Percentiles rank a stretch among this genome's conserved stretches.
These are phyloP conservation scores for Pyrrhosoma nymphula DNA, from an alignment of 2,888 invertebrate species.

Conservation along the genomic window DNA sequence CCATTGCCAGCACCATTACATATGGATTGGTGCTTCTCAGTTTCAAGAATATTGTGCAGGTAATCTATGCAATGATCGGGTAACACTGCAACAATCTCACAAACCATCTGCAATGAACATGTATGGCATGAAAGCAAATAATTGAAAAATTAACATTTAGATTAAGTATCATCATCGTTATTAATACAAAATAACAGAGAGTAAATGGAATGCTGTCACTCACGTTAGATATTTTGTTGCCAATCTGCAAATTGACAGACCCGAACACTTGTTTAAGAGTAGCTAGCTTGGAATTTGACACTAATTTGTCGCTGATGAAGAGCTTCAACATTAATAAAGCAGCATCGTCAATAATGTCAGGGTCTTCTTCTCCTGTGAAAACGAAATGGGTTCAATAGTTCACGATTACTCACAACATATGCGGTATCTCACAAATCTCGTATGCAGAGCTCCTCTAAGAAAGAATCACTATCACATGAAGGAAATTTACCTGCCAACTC, in stretches of 20 bases:
- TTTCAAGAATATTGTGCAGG: background rate
- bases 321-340: conserved; percentile 82
- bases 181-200: too few species aligned
- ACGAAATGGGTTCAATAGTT: background rate
- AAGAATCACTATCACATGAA: background rate
- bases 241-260: conserved; percentile 79
- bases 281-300: conserved; percentile 81
- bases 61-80: conserved; percentile 23
- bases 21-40: background rate
- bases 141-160: too few species aligned
- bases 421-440: background rate
- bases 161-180: too few species aligned
- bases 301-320: conserved; percentile 82
- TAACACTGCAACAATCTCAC: background rate
- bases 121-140: background rate
- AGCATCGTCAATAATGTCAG: conserved; percentile 83
- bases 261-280: conserved; percentile 83
- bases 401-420: too few species aligned
- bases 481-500: conserved; percentile 27
- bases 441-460: background rate
- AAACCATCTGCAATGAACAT: conserved; percentile 1
- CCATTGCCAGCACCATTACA: background rate
- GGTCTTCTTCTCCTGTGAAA: conserved; percentile 78
- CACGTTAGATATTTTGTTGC: conserved; percentile 82
- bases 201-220: conserved; percentile 57